Percentiles rank a stretch among this genome's conserved stretches.
These are phyloP conservation scores for Dione vanillae DNA, from an alignment of 2,888 invertebrate species.

Conservation along the genomic window DNA sequence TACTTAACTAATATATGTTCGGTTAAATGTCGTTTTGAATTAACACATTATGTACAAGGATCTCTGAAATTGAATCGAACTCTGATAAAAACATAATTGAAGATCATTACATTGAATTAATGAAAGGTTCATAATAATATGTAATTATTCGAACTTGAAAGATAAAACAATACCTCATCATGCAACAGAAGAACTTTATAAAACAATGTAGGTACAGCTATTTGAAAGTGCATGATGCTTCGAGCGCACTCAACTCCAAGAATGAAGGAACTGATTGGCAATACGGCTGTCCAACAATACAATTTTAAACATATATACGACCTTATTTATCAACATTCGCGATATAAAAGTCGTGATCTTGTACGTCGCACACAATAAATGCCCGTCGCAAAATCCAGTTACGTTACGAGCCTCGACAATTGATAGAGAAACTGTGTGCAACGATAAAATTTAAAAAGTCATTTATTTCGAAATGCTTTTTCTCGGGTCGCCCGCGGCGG, in stretches of 20 bases:
- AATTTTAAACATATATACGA: conserved; percentile 54
- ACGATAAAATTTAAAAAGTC: conserved; percentile 85
- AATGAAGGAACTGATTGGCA: conserved; percentile 37
- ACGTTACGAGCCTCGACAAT: conserved; percentile 81
- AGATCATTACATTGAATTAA: conserved; percentile 27
- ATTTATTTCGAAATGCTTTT: conserved; percentile 84
- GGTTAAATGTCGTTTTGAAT: neutral
- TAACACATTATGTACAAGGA: neutral
- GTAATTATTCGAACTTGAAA: conserved; percentile 33
- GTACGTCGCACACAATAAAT: conserved; percentile 80
- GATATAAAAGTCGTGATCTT: conserved; percentile 76
- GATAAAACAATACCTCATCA: conserved; percentile 32
- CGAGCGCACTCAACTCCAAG: conserved; percentile 28
- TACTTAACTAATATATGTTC: conserved; percentile 26
- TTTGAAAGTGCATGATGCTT: conserved; percentile 29
- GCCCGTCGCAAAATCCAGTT: conserved; percentile 80
- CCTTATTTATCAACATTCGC: conserved; percentile 63
- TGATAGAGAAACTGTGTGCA: conserved; percentile 84
- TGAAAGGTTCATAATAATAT: conserved; percentile 27
- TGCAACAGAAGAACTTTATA: conserved; percentile 23
- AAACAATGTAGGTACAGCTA: conserved; percentile 21
- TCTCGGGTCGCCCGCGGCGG: conserved; percentile 79
- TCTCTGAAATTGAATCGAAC: conserved; percentile 11
- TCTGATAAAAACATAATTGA: conserved; percentile 17
- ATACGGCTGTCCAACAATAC: conserved; percentile 49